These are phyloP conservation scores for Ganaspis brasiliensis DNA, from an alignment of 2,888 invertebrate genomes.

Conservation along the genomic window DNA sequence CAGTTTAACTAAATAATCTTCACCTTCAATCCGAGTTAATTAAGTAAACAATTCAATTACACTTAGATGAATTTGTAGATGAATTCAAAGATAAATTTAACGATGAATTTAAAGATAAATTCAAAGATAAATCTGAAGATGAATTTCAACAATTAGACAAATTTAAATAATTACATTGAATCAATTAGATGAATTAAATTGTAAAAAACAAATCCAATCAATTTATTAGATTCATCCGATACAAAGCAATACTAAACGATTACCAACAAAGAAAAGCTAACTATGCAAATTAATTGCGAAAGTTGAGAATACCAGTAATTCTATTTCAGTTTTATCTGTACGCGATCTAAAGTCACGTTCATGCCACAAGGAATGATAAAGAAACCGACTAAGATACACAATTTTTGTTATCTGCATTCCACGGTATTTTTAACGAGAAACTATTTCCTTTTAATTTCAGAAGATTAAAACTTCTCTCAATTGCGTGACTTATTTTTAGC, in stretches of 20 bases:
- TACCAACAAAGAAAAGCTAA: not conserved
- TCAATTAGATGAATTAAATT: no score
- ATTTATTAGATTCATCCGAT: no score
- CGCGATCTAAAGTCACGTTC: constrained; percentile 34
- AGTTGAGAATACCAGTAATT: constrained; percentile 25
- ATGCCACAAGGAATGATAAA: constrained; percentile 23
- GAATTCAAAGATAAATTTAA: no score
- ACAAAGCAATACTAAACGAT: not conserved
- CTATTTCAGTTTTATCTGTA: constrained; percentile 36
- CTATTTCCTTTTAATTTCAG: constrained; percentile 1
- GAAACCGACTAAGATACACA: constrained; percentile 28
- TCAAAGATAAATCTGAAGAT: no score
- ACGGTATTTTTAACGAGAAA: constrained; percentile 1
- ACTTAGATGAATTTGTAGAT: no score
- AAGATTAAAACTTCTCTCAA: not conserved
- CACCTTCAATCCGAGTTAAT: no score
- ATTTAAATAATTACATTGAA: no score
- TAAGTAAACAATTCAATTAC: no score
- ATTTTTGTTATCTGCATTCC: constrained; percentile 41
- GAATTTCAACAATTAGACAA: no score
- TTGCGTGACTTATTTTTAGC: not conserved
- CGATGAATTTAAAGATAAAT: no score
- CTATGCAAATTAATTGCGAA: not conserved
- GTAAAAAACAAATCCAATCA: no score
- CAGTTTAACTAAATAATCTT: not conserved